Evolutionary conservation across 2,888 invertebrate genomes (phyloP), one percentile per base, ranked within the genome.

Genomic region (Scotopteryx bipunctaria): DNA sequence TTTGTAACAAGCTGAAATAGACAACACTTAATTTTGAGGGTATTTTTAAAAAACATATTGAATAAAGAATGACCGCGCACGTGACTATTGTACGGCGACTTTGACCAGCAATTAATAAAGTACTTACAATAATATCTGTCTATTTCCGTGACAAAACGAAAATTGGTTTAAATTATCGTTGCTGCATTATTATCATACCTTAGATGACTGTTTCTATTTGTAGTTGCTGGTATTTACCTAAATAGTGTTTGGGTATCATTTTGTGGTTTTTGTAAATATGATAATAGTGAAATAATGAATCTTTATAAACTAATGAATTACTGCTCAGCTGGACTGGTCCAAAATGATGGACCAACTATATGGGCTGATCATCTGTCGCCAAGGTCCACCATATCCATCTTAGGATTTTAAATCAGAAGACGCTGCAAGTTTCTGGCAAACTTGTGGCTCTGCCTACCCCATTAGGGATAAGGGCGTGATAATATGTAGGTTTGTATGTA

Each of bases 21-120:
- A 2, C n/a, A n/a, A n/a, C 25, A 6, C 23, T 15, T 45, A 15
- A 15, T 21, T 6, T 44, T 23, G 25, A 15, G 25, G 43, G 23
- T 25, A 44, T 29, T 33, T 9, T 35, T 25, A 35, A 40, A 36
- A 29, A 15, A 35, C 8, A 41, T 35, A 27, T 11, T 15, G n/a
- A n/a, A n/a, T n/a, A n/a, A n/a, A 13, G 3, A 40, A 33, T 44
- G 44, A 44, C 15, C 5, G 16, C 33, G 32, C 40, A 40, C 15
- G 21, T 41, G 27, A 8, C 35, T 11, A 33, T 44, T 50, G 44
- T 44, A 2, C 6, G 16, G 3, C 8, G 32, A 40, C 44, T 44
- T 38, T 50, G 50, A 15, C 25, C 25, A 32, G 38, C 44, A 38
- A 50, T 44, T 44, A 37, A 49, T 37, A 17, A 21, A 23, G 31